Base-by-base conservation (phyloP, 2,113 vertebrate genomes). In the Bubo blakistoni region DNA sequence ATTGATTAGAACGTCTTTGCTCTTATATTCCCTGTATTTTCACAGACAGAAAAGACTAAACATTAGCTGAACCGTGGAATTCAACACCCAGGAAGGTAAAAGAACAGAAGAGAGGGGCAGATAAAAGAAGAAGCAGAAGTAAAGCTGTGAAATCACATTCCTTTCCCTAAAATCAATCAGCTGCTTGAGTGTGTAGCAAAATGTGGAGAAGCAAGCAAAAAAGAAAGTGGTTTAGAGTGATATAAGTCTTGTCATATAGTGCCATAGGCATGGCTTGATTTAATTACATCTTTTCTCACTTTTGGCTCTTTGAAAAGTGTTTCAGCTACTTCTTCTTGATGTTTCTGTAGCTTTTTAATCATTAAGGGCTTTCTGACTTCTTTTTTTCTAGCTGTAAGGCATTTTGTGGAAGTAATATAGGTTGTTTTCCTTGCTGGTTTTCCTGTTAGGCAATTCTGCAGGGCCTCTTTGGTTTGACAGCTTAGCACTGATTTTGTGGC, bases 301-400 rank as follows among this genome's bases (percentile, higher is more conserved):
- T 93, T 44, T 42, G 77, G 27, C 38, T 80, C 34, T 79, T 96
- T 94, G 52, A 61, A 62, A 57, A 90, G 7, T 47, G 62, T 52
- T 87, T 29, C 84, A 94, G 78, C 62, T 93, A 36, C 63, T 94
- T 96, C 97, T 93, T 91, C 86, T 85, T 87, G 83, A 57, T 94
- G 92, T 97, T 97, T 94, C 66, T 94, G 88, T 91, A 92, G 92
- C 30, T 93, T 97, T 97, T 94, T 81, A 74, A 72, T 96, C 47
- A 94, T 32, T 83, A 81, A 91, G 66, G 63, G 71, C 59, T 92
- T 96, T 97, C 86, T 72, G 62, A 84, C 52, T 79, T 86, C 6
- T 80, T 86, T 89, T 89, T 94, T 88, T 93, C 77, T 84, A 84
- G 67, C 94, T 97, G 86, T 93, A 92, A 97, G 47, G 76, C 92